Evolutionary conservation across 23 tunicate species (phyloP).

Genomic region (Ciona savignyi): DNA sequence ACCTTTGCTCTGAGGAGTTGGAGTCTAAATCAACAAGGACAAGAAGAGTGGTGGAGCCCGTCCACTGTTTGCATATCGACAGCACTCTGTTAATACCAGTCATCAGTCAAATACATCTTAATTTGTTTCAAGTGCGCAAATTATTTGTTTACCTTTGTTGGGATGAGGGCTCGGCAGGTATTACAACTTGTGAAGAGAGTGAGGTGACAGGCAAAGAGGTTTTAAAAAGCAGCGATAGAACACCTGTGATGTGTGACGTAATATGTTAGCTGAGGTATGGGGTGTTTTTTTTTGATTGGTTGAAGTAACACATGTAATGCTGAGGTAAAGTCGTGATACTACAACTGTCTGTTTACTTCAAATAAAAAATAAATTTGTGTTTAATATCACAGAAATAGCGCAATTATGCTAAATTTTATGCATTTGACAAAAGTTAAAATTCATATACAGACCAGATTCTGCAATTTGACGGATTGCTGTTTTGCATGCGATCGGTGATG

Average conservation of each 20-base stretch:
- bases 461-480: slow-evolving; percentile 19
- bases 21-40: slow-evolving; percentile 41
- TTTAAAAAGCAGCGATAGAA: slow-evolving; percentile 30
- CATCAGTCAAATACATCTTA: background rate
- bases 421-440: too few species aligned
- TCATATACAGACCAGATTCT: too few species aligned
- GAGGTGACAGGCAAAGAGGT: slow-evolving; percentile 25
- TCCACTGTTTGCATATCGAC: slow-evolving; percentile 55
- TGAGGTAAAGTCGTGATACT: too few species aligned
- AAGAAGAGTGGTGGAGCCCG: slow-evolving; percentile 36
- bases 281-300: background rate
- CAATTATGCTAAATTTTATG: too few species aligned
- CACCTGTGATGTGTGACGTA: slow-evolving; percentile 3
- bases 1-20: slow-evolving; percentile 16
- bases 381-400: too few species aligned
- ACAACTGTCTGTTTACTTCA: too few species aligned
- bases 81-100: slow-evolving; percentile 15
- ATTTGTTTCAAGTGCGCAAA: background rate
- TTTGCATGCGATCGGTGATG: slow-evolving; percentile 14
- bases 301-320: too few species aligned
- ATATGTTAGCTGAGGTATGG: background rate
- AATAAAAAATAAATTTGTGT: slow-evolving; percentile 7
- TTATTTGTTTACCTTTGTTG: slow-evolving; percentile 24
- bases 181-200: slow-evolving; percentile 46
- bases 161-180: slow-evolving; percentile 22